These are phyloP conservation scores for Perdita meconis DNA, from an alignment of 2,888 invertebrate species.

Conservation along the genomic window DNA sequence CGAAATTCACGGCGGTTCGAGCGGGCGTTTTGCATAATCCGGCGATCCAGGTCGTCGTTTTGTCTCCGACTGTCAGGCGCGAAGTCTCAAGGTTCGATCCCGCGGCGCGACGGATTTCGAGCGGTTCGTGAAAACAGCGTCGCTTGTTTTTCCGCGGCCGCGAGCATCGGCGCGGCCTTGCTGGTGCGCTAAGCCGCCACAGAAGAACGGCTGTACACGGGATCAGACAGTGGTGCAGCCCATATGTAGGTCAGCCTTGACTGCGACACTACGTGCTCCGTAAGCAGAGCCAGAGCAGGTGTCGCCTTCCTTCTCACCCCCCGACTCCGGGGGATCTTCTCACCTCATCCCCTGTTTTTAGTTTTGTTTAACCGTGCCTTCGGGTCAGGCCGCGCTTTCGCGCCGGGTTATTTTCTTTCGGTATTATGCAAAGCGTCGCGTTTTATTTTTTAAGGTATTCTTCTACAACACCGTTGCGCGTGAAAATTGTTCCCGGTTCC, in stretches of 20 bases:
- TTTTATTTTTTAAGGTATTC: too few species aligned
- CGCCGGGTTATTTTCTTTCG: conserved; percentile 12
- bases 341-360: neutral
- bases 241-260: conserved; percentile 80
- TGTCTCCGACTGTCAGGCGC: conserved; percentile 2
- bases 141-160: conserved; percentile 30
- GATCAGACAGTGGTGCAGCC: conserved; percentile 74
- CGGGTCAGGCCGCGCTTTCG: conserved; percentile 2
- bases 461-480: too few species aligned
- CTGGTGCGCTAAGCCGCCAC: conserved; percentile 54
- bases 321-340: neutral
- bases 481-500: too few species aligned
- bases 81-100: conserved; percentile 40
- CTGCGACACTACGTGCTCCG: conserved; percentile 82
- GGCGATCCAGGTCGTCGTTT: conserved; percentile 46
- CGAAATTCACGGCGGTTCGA: conserved; percentile 14
- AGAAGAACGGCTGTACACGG: conserved; percentile 53
- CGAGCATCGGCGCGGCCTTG: conserved; percentile 4
- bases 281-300: conserved; percentile 71
- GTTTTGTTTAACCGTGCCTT: neutral
- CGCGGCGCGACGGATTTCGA: conserved; percentile 30
- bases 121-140: conserved; percentile 27
- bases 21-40: conserved; percentile 42
- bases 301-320: conserved; percentile 24
- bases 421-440: too few species aligned